Base-by-base conservation (phyloP, 2,797 vertebrate genomes). In the Ara ararauna region DNA sequence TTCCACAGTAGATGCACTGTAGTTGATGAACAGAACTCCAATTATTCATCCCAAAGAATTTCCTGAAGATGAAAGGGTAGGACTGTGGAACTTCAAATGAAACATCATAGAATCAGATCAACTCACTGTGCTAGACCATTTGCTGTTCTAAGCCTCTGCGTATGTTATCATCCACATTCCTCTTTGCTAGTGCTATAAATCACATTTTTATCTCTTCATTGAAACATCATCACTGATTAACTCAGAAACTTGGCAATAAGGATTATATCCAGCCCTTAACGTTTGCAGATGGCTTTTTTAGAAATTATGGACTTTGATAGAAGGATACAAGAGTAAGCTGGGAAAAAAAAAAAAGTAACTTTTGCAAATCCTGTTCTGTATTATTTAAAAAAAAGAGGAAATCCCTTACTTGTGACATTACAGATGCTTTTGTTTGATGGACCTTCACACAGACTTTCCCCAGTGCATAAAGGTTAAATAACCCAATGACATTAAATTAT, bases 351-450 rank as follows among this genome's bases (percentile, higher is more conserved):
- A 71, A 51, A 23, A 56, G 36, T 48, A 90, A 60, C 76, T 54
- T 92, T 92, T 89, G 60, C 71, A 86, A 93, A 93, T 71, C 68
- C 53, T 87, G 47, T 88, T 93, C 29, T 92, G 40, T 85, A 27
- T 93, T 94, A 97, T 96, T 96, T 96, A 90, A 92, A 96, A 96
- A 67, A 95, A 91, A 90, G 56, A 93, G 77, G 70, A 94, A 93
- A 83, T 77, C 80, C 58, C 71, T 76, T 79, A 54, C 5, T n/a
- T 82, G 80, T 77, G 60, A 74, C 36, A 38, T 54, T 74, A 79
- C 30, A 64, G 21, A 7, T 30, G 24, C 68, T 72, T 53, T 51
- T 82, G 51, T 78, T 85, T 32, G 36, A 66, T 58, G n/a, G 50
- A 68, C 50, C 30, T 87, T 50, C 29, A 54, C 1, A 8, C 71